Evolutionary conservation across 2,888 invertebrate genomes (phyloP), one percentile per base, ranked within the genome.

Genomic region (Aproaerema taeniolella): DNA sequence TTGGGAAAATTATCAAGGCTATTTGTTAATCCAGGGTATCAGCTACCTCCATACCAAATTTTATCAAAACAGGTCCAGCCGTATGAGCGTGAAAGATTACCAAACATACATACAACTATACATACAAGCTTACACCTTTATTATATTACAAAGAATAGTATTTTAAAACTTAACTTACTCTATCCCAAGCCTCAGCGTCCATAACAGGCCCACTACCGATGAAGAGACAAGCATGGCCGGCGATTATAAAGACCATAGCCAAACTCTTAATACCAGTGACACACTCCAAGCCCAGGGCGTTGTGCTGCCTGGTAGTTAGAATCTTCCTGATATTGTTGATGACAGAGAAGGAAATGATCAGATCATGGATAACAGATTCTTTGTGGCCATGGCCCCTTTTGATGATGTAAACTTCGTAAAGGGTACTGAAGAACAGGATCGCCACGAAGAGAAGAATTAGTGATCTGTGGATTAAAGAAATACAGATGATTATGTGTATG

Each of bases 151-250:
- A n/a, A n/a, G n/a, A n/a, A n/a, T n/a, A n/a, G n/a, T n/a, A n/a
- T n/a, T n/a, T n/a, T n/a, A n/a, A n/a, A n/a, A n/a, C n/a, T n/a
- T n/a, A n/a, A 53, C 73, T 75, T 70, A 91, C 91, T 66, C 88
- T 61, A 52, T 88, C 86, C 78, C 88, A 89, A 57, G 91, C 92
- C 44, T 87, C 85, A 9, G 87, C 83, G 60, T 93, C 92, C 67
- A 90, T 82, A 0, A 91, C 87, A 1, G 93, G 92, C 36, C 92
- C 92, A 55, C 90, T 89, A 12, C 90, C 87, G 31, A 90, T 86
- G 55, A 92, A 93, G 31, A 91, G 71, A 24, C 92, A 75, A 0
- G 91, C 89, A 60, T 93, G 93, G 0, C 92, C 92, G 24, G 82
- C 80, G 4, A 92, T 72, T 33, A 93, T 92, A 33, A 92, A 85